phyloP scores from a whole-genome alignment of 2,888 invertebrate genomes.

The Arge pagana region DNA sequence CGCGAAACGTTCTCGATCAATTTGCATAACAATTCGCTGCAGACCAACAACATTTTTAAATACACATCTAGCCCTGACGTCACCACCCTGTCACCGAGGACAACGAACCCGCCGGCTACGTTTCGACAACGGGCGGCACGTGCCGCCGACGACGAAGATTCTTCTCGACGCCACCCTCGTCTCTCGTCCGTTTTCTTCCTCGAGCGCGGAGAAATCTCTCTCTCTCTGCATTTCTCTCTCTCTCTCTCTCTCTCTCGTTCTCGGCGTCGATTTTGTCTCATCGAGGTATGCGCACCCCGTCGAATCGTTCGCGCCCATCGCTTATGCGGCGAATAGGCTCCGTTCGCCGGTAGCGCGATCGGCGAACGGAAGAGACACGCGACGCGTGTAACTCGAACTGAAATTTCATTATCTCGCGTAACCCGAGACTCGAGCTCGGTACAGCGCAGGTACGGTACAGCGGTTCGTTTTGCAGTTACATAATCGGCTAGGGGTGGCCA shows the following conservation, averaged over 20 bases:
- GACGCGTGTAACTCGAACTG: conserved; percentile 19
- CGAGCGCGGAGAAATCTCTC: too few relatives aligned
- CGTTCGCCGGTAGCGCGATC: background rate
- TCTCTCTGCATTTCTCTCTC: too few relatives aligned
- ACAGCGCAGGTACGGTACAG: background rate
- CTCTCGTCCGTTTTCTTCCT: too few relatives aligned
- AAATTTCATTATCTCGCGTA: conserved; percentile 18
- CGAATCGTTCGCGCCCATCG: too few relatives aligned
- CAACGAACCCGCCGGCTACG: conserved; percentile 10
- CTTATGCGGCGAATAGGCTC: too few relatives aligned
- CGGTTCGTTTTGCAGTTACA: background rate
- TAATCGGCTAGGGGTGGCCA: background rate
- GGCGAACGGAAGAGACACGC: conserved; percentile 20
- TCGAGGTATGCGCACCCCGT: background rate
- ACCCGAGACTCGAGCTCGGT: conserved; percentile 6
- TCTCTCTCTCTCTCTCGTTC: too few relatives aligned
- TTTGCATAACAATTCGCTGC: conserved; percentile 19
- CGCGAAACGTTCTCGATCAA: conserved; percentile 14
- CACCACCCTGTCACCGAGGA: conserved; percentile 1
- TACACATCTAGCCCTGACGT: conserved; percentile 5
- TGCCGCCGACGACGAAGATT: background rate
- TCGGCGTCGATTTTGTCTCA: conserved; percentile 1
- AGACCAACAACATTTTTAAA: background rate
- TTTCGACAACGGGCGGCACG: background rate
- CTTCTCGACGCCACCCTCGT: background rate